Base-by-base conservation (phyloP, 2,888 invertebrate species). In the Oxyteleia sp. region DNA sequence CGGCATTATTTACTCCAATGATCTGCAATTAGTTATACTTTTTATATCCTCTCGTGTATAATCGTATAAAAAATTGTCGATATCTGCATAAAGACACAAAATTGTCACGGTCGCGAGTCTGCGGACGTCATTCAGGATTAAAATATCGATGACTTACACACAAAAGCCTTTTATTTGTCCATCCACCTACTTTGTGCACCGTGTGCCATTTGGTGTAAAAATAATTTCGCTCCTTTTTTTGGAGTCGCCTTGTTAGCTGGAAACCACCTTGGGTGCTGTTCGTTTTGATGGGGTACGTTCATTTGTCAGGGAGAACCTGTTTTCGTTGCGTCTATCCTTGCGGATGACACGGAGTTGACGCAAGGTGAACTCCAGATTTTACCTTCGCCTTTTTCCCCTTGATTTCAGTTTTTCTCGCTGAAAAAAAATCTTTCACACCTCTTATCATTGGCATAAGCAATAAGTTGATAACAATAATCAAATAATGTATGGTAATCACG, bases 231-330 rank as follows among this genome's bases (percentile, higher is more conserved):
- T 43, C n/a, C 68, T 26, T 38, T 53, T 74, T 57, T 69, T 79
- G n/a, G n/a, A n/a, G n/a, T n/a, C n/a, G n/a, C n/a, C n/a, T n/a
- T n/a, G n/a, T n/a, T n/a, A n/a, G n/a, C n/a, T n/a, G n/a, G n/a
- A n/a, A n/a, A n/a, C n/a, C n/a, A n/a, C n/a, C n/a, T n/a, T n/a
- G n/a, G n/a, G n/a, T n/a, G n/a, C n/a, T n/a, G n/a, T n/a, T n/a
- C 57, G 20, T 75, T 69, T 79, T 82, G 74, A 64, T 23, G 71
- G 74, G 74, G 53, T 68, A 55, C 18, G 74, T 78, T 71, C 66
- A 72, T 81, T 74, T 75, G 75, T 75, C 82, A 79, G 59, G 81
- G 64, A 83, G 55, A 85, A 83, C 83, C 85, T 81, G 85, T 85
- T 83, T 66, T 57, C 74, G 2, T 59, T 15, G 49, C 43, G 41